Percentiles rank a stretch among this genome's conserved stretches.
phyloP scores from a whole-genome alignment of 2,888 invertebrate genomes.

The Papilio gigon region DNA sequence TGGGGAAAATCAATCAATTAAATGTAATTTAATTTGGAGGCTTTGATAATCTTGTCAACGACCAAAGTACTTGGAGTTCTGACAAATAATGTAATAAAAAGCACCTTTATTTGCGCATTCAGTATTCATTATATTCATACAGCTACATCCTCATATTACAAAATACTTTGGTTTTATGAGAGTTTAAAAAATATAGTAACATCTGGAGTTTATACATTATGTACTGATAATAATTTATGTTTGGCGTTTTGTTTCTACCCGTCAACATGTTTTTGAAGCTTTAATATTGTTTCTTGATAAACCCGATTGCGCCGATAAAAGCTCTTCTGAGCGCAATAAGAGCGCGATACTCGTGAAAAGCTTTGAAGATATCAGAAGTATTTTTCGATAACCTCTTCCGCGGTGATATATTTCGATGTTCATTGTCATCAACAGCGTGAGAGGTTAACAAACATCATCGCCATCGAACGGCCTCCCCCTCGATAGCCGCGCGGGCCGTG shows the following conservation, averaged over 20 bases:
- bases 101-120: too few relatives aligned
- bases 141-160: too few relatives aligned
- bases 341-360: background rate
- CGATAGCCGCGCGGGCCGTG: too few relatives aligned
- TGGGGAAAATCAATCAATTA: conserved; percentile 4
- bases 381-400: conserved; percentile 5
- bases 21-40: background rate
- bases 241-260: background rate
- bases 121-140: too few relatives aligned
- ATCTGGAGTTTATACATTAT: too few relatives aligned
- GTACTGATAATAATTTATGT: background rate
- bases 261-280: conserved; percentile 6
- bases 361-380: conserved; percentile 7
- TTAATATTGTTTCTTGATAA: conserved; percentile 2
- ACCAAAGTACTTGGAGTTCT: background rate
- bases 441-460: too few relatives aligned
- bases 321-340: background rate
- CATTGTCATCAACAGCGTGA: too few relatives aligned
- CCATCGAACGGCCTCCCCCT: too few relatives aligned
- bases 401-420: background rate
- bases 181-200: too few relatives aligned
- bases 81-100: background rate
- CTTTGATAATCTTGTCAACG: background rate
- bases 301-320: background rate
- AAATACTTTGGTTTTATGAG: too few relatives aligned